Conservation (phyloP, 2,888 invertebrate species). For the Parasteatoda lunata region DNA sequence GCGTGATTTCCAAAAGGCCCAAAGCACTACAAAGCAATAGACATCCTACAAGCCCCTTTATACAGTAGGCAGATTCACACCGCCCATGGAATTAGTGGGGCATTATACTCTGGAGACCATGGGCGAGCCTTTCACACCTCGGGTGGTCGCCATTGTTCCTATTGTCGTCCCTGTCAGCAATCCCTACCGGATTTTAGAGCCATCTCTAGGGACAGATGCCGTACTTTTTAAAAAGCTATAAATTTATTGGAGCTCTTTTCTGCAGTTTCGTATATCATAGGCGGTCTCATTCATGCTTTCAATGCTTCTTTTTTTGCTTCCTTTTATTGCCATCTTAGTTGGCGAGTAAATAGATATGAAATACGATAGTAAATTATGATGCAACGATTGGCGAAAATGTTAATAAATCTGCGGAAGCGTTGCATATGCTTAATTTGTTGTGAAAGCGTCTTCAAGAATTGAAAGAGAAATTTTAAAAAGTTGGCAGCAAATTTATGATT, state of each 20-base stretch:
- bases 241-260: constrained; percentile 25
- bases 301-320: not conserved
- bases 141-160: constrained; percentile 10
- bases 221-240: constrained; percentile 31
- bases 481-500: too few relatives aligned
- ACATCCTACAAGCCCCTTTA: constrained; percentile 18
- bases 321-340: not conserved
- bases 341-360: too few relatives aligned
- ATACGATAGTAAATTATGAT: too few relatives aligned
- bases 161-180: constrained; percentile 50
- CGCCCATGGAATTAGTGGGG: constrained; percentile 40
- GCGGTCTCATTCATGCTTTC: not conserved
- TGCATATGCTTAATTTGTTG: too few relatives aligned
- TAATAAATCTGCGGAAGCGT: too few relatives aligned
- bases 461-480: too few relatives aligned
- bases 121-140: constrained; percentile 3
- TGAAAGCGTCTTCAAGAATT: too few relatives aligned
- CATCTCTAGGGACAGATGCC: constrained; percentile 18
- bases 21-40: constrained; percentile 3
- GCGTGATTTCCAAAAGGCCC: constrained; percentile 42
- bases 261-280: not conserved
- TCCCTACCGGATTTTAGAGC: not conserved
- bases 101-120: constrained; percentile 17
- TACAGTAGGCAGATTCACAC: constrained; percentile 54
- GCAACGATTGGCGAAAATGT: too few relatives aligned